Percentiles rank a stretch among this genome's conserved stretches.
These are phyloP conservation scores for Helogale parvula DNA, from an alignment of 2,113 vertebrate genomes.

Conservation along the genomic window DNA sequence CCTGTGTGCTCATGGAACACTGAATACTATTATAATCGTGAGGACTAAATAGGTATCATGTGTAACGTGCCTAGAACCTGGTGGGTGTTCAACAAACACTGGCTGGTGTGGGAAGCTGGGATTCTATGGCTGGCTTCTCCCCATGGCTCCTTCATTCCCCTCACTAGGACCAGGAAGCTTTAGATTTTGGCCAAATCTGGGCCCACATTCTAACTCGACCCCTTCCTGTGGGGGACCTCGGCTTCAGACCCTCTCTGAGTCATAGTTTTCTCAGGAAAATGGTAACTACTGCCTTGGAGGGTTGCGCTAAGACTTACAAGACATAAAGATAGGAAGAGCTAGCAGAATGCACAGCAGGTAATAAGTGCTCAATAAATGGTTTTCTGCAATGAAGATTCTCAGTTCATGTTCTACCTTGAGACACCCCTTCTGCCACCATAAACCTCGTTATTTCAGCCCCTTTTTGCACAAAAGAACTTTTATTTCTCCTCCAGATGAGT, in stretches of 20 bases:
- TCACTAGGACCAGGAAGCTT: not conserved
- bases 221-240: not conserved
- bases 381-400: not conserved
- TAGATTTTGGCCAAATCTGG: not conserved
- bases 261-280: not conserved
- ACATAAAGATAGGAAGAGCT: not conserved
- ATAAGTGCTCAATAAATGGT: not conserved
- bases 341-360: not conserved
- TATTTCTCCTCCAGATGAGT: conserved; percentile 3
- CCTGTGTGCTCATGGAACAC: not conserved
- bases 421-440: not conserved
- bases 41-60: not conserved
- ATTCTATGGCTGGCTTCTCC: not conserved
- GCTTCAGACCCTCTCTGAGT: not conserved
- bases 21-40: not conserved
- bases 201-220: not conserved
- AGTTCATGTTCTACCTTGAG: not conserved
- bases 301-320: not conserved
- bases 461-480: not conserved
- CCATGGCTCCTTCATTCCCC: not conserved
- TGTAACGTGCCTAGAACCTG: not conserved
- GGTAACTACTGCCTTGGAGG: not conserved
- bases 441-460: not conserved
- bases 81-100: not conserved
- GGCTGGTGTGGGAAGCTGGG: not conserved